These are phyloP conservation scores for Chorisops tibialis DNA, from an alignment of 2,888 invertebrate genomes.

Conservation along the genomic window DNA sequence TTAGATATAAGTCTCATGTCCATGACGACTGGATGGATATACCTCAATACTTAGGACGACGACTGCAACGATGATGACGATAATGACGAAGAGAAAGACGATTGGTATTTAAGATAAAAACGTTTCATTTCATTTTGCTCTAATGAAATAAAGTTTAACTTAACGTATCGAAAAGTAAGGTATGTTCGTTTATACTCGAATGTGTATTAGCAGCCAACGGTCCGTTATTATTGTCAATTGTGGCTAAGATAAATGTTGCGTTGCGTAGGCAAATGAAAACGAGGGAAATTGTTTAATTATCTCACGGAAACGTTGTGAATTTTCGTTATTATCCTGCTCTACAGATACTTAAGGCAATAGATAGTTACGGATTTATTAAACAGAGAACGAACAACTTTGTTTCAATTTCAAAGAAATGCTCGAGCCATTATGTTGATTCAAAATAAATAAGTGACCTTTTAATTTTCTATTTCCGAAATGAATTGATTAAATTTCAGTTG, in stretches of 20 bases:
- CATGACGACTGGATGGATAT: conserved; percentile 20
- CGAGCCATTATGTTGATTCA: too few species aligned
- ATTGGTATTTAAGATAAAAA: conserved; percentile 22
- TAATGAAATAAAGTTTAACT: conserved; percentile 23
- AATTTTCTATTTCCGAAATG: too few species aligned
- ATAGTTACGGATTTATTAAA: conserved; percentile 4
- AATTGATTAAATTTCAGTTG: too few species aligned
- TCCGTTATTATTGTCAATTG: conserved; percentile 33
- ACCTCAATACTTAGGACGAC: conserved; percentile 2
- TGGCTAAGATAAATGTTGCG: conserved; percentile 29
- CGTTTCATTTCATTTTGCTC: conserved; percentile 18
- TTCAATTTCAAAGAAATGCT: too few species aligned
- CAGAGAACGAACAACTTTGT: not conserved
- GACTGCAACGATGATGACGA: conserved; percentile 17
- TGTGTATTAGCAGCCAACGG: conserved; percentile 11
- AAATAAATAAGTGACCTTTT: too few species aligned
- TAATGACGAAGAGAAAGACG: conserved; percentile 14
- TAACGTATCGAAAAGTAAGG: conserved; percentile 22
- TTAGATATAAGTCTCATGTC: conserved; percentile 21
- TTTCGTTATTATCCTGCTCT: conserved; percentile 13
- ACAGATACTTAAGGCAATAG: not conserved
- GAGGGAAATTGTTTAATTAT: conserved; percentile 30
- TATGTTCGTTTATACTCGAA: not conserved
- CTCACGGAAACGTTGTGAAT: conserved; percentile 24
- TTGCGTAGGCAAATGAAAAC: conserved; percentile 31